Base-by-base conservation (phyloP, 2,888 invertebrate species). In the Camponotus fellah region DNA sequence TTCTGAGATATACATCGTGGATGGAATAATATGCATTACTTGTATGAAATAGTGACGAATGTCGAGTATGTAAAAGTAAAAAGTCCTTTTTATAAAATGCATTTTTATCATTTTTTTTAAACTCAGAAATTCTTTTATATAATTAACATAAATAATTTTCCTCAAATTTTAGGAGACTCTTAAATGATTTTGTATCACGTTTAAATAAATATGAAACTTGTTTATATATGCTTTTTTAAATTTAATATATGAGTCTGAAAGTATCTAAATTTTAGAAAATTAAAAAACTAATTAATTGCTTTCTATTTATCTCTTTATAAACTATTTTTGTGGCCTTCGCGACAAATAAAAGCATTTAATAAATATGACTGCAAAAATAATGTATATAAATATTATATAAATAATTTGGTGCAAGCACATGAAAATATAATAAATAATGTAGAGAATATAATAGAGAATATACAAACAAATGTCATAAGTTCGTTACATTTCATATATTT, bases 1-100 rank as follows among this genome's bases (percentile, higher is more conserved):
- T 79, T 60, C 32, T 58, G 34, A 66, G 77, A 53, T 82, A 71
- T 49, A 64, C 53, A 84, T 85, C 72, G 84, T 86, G 21, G 34
- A 69, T 46, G 37, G 21, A 46, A 69, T 26, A 17, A 60, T 69
- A 69, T 69, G 26, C 46, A 60, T 79, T 60, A 17, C 34, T 46
- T n/a, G 14, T 58, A 60, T 69, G 40, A 43, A 66, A 58, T 14
- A 34, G 32, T 32, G 60, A 43, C 17, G 34, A 26, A 10, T 17
- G 40, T 9, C 66, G 56, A 58, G 32, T 43, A n/a, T 34, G 32
- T 68, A 46, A 34, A 60, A 60, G 46, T 46, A 17, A 17, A 53
- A 56, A 40, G 14, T n/a, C 3, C 10, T 5, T 43, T 66, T 56
- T 26, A 14, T 46, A 53, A n/a, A 49, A 21, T 32, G 8, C 9